Evolutionary conservation across 2,113 vertebrate species (phyloP), one percentile per base, ranked within the genome.

Genomic region (Hippocampus barbouri): DNA sequence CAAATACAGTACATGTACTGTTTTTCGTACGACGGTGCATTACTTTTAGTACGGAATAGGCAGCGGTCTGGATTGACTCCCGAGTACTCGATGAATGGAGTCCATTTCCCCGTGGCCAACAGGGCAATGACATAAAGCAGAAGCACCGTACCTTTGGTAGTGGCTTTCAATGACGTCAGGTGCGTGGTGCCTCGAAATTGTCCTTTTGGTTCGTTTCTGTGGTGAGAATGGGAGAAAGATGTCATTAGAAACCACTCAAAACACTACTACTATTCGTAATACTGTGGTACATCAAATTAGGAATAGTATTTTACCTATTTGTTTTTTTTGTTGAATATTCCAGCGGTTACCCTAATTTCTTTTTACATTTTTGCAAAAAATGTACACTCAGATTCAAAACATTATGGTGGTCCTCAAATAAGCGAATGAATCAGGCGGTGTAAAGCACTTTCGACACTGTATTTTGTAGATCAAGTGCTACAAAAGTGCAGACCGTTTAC

Each of bases 191-290:
- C 93, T 95, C 70, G 85, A 92, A 84, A 96, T 89, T 64, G 93
- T 97, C 88, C 92, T 96, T 91, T 97, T 98, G 85, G 94, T 96
- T 79, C 95, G 91, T 92, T 98, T 98, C 97, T 98, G 87, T 47
- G 82, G 87, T 89, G 63, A 88, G 86, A 65, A 69, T 78, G 27
- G 1, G 77, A 73, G 0, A 45, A 5, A 30, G 1, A 79, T 41
- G 20, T 68, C 47, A 64, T 12, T 40, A 18, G 51, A 60, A 21
- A 72, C 56, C 10, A 25, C 23, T 14, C 30, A 59, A 12, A 51
- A 66, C 11, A 59, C n/a, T 51, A 63, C 38, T 38, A 60, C 25
- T 68, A 43, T 4, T 43, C 20, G 4, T 5, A 15, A 34, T 34
- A 34, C 30, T 34, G 0, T 34, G 30, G 4, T 34, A 34, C 30